A percentile compares a stretch with the other conserved stretches of the same genome.
phyloP scores from a whole-genome alignment of 2,113 vertebrate genomes.

The Pelecanoides urinatrix region DNA sequence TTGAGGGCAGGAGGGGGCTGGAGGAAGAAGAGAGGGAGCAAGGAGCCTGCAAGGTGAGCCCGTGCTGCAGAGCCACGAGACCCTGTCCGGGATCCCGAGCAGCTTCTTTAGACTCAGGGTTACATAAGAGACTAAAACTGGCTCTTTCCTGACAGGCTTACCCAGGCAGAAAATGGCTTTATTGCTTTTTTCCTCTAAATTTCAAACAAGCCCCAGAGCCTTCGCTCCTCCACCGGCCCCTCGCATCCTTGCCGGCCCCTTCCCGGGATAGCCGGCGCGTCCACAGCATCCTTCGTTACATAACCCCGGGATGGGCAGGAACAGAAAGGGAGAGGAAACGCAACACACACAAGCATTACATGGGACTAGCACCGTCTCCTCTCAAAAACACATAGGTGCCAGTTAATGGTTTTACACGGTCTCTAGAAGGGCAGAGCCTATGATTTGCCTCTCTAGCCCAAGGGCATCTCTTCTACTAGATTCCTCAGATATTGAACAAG shows the following conservation, averaged over 20 bases:
- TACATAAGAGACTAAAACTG: conserved; percentile 25
- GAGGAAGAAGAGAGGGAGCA: neutral
- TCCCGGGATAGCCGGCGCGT: neutral
- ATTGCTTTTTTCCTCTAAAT: conserved; percentile 30
- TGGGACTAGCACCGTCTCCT: neutral
- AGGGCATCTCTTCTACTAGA: neutral
- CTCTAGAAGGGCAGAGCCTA: neutral
- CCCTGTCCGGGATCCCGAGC: neutral
- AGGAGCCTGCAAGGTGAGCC: neutral
- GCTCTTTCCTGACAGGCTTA: neutral
- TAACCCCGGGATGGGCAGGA: neutral
- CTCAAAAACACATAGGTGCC: rapidly evolving
- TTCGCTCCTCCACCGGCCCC: neutral
- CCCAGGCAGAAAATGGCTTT: conserved; percentile 25
- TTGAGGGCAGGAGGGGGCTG: neutral
- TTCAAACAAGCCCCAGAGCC: conserved; percentile 11
- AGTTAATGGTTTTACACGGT: neutral
- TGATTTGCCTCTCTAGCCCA: neutral
- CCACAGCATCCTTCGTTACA: neutral
- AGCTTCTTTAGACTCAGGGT: neutral
- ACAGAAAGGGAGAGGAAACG: neutral
- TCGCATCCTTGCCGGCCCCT: neutral
- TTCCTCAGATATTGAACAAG: rapidly evolving
- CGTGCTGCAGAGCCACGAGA: neutral
- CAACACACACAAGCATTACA: neutral